These are phyloP conservation scores for Picus viridis DNA, from an alignment of 2,797 vertebrate genomes.

Conservation along the genomic window DNA sequence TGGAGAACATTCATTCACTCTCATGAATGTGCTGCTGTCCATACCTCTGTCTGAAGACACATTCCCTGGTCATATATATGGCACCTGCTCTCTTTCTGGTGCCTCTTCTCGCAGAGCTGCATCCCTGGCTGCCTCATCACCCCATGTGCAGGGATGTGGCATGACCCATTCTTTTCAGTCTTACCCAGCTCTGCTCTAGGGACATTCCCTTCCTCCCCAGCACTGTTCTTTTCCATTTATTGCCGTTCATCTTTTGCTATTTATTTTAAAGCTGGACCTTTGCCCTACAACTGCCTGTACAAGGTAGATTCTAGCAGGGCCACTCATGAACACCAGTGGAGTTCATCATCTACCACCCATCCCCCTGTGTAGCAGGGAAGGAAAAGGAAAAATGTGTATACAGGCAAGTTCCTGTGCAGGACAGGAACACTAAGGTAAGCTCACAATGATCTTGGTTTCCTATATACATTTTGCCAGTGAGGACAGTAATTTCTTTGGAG, in stretches of 20 bases:
- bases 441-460: neutral
- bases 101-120: neutral
- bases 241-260: neutral
- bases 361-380: neutral
- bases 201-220: neutral
- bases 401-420: neutral
- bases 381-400: neutral
- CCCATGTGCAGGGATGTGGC: fast-evolving
- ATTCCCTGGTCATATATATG: neutral
- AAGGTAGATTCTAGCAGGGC: neutral
- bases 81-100: neutral
- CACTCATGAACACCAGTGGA: neutral
- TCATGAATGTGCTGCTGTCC: fast-evolving
- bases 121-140: neutral
- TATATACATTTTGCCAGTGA: neutral
- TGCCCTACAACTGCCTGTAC: neutral
- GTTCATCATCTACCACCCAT: neutral
- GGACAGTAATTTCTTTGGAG: neutral
- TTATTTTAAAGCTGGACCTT: neutral
- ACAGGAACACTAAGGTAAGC: neutral
- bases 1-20: neutral
- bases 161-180: neutral
- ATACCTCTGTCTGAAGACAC: neutral
- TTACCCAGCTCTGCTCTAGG: neutral
- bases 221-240: neutral